A percentile compares a stretch with the other conserved stretches of the same genome.
Conservation (phyloP, 2,113 vertebrate genomes). For the Centropristis striata region DNA sequence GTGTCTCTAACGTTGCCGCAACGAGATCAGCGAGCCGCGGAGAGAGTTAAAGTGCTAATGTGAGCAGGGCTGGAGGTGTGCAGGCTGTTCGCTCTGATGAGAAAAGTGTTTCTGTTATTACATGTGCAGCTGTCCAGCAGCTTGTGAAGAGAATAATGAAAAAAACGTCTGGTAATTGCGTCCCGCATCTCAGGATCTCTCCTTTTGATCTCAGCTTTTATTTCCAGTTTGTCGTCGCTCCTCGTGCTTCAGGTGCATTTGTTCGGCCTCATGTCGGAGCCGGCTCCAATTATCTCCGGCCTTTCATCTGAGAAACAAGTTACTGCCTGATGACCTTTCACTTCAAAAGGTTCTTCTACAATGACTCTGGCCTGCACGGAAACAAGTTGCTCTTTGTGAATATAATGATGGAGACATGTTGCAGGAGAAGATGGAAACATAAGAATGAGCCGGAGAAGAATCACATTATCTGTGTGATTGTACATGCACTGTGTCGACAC, state of each 20-base stretch:
- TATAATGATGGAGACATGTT: not conserved
- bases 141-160: conserved; percentile 14
- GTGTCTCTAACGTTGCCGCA: not conserved
- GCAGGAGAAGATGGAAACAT: not conserved
- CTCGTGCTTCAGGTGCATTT: conserved; percentile 26
- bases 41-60: not conserved
- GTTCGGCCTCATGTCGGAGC: conserved; percentile 29
- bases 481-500: not conserved
- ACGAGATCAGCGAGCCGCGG: not conserved
- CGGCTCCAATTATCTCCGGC: conserved; percentile 47
- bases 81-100: not conserved
- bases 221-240: not conserved
- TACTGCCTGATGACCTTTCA: conserved; percentile 37
- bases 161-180: conserved; percentile 27
- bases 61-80: not conserved
- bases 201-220: not conserved
- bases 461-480: not conserved
- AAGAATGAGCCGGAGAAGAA: not conserved
- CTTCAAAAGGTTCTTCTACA: conserved; percentile 44
- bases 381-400: conserved; percentile 1
- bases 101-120: conserved; percentile 3
- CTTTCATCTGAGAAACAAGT: conserved; percentile 66
- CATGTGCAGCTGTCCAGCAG: conserved; percentile 8
- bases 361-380: not conserved
- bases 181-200: not conserved